Evolutionary conservation across 2,888 invertebrate species (phyloP).

Genomic region (Alviniconcha strummeri): DNA sequence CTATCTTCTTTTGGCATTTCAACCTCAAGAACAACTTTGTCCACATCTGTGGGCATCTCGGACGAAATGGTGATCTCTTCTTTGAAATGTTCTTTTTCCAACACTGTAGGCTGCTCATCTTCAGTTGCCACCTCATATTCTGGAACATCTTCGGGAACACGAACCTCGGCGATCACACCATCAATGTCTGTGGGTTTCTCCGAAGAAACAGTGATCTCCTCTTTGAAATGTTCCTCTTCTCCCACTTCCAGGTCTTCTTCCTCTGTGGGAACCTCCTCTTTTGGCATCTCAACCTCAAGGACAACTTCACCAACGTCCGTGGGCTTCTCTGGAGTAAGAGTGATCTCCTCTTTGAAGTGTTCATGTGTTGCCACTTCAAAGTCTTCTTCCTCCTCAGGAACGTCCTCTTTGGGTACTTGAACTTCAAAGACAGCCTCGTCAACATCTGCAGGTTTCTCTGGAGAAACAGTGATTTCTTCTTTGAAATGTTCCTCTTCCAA

Average conservation of each 20-base stretch:
- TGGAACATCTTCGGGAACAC: too few relatives aligned
- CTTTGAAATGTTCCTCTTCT: slow-evolving; percentile 11
- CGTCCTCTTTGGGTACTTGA: slow-evolving; percentile 33
- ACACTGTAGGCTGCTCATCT: neutral
- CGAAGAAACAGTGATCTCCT: too few relatives aligned
- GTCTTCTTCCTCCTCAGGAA: neutral
- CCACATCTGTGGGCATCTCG: too few relatives aligned
- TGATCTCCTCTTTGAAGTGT: slow-evolving; percentile 16
- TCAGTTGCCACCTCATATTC: slow-evolving; percentile 12
- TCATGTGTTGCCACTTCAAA: too few relatives aligned
- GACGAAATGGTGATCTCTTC: slow-evolving; percentile 22
- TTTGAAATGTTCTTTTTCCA: slow-evolving; percentile 15
- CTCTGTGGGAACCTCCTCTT: neutral
- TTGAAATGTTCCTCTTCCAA: neutral
- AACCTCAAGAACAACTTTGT: too few relatives aligned
- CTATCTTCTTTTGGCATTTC: slow-evolving; percentile 23
- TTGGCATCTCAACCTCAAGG: slow-evolving; percentile 2
- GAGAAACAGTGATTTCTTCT: too few relatives aligned
- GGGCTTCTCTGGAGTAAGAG: neutral
- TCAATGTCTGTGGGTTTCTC: slow-evolving; percentile 29
- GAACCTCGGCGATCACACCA: slow-evolving; percentile 22
- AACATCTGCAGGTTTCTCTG: too few relatives aligned
- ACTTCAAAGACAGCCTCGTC: neutral
- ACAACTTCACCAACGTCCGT: slow-evolving; percentile 31
- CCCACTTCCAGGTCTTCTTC: slow-evolving; percentile 14